A percentile compares a stretch with the other conserved stretches of the same genome.
These are phyloP conservation scores for Vollenhovia emeryi DNA, from an alignment of 1,140 invertebrate genomes.

Conservation along the genomic window DNA sequence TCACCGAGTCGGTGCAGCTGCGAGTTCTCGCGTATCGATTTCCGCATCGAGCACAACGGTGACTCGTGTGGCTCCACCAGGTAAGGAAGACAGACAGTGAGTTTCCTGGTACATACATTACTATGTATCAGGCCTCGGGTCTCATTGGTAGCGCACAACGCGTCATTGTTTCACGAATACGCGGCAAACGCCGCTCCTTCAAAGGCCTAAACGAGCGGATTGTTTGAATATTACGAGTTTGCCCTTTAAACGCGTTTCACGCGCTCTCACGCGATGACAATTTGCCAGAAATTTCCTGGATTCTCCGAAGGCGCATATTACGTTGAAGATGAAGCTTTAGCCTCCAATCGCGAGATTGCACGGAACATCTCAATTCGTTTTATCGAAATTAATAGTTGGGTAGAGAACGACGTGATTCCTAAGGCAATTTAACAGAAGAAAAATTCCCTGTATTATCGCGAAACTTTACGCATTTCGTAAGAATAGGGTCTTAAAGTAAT, in stretches of 20 bases:
- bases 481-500: too few relatives aligned
- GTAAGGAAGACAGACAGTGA: slow-evolving; percentile 57
- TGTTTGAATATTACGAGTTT: slow-evolving; percentile 52
- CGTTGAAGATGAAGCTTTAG: background rate
- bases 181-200: slow-evolving; percentile 20
- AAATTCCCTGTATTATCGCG: background rate
- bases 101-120: slow-evolving; percentile 71
- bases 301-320: slow-evolving; percentile 8
- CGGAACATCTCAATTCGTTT: background rate
- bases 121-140: slow-evolving; percentile 53
- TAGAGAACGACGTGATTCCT: background rate
- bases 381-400: background rate
- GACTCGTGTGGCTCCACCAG: slow-evolving; percentile 31
- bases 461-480: background rate
- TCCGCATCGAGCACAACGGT: slow-evolving; percentile 55
- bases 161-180: slow-evolving; percentile 60
- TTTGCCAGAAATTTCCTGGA: slow-evolving; percentile 46
- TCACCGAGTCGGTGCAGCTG: slow-evolving; percentile 51
- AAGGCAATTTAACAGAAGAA: background rate
- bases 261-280: slow-evolving; percentile 52
- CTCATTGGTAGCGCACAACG: slow-evolving; percentile 34
- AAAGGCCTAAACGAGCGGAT: slow-evolving; percentile 38
- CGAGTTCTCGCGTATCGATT: slow-evolving; percentile 62
- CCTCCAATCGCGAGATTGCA: slow-evolving; percentile 36
- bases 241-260: slow-evolving; percentile 49